phyloP scores from a whole-genome alignment of 1,140 invertebrate genomes.

The Megalopta genalis region DNA sequence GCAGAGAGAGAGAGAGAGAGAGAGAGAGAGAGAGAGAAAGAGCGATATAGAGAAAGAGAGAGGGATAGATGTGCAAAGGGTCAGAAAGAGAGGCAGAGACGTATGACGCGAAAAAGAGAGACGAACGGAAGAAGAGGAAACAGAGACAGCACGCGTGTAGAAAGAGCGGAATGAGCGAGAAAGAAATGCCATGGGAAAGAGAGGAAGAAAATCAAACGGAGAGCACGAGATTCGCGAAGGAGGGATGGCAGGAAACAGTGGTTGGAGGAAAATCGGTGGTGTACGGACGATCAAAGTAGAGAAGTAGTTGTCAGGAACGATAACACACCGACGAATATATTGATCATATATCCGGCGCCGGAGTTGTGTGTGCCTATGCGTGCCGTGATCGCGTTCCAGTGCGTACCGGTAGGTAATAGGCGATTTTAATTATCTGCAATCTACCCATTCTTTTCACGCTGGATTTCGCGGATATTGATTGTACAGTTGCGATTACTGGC shows the following conservation, averaged over 20 bases:
- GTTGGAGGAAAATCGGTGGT: constrained; percentile 41
- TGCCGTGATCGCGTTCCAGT: constrained; percentile 17
- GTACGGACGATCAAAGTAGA: constrained; percentile 57
- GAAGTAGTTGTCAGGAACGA: constrained; percentile 65
- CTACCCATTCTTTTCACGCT: background rate
- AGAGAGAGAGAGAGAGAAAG: constrained; percentile 53
- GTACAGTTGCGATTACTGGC: too few relatives aligned
- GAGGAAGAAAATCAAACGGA: constrained; percentile 14
- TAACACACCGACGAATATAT: constrained; percentile 70
- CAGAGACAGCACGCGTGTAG: background rate
- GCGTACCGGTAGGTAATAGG: constrained; percentile 30
- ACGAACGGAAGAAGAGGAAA: constrained; percentile 30
- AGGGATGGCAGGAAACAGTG: constrained; percentile 44
- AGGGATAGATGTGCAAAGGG: constrained; percentile 43
- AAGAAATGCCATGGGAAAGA: constrained; percentile 15
- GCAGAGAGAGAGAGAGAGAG: constrained; percentile 50
- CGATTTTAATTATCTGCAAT: constrained; percentile 10
- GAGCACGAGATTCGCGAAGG: constrained; percentile 28
- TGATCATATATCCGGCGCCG: constrained; percentile 61
- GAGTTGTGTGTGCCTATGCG: constrained; percentile 45
- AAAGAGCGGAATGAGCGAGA: constrained; percentile 39
- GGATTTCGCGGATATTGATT: too few relatives aligned
- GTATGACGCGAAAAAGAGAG: constrained; percentile 7
- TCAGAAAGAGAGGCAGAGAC: constrained; percentile 55
- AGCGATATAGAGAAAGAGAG: constrained; percentile 39